A percentile compares a stretch with the other conserved stretches of the same genome.
These are phyloP conservation scores for Notiomystis cincta DNA, from an alignment of 2,113 vertebrate genomes.

Conservation along the genomic window DNA sequence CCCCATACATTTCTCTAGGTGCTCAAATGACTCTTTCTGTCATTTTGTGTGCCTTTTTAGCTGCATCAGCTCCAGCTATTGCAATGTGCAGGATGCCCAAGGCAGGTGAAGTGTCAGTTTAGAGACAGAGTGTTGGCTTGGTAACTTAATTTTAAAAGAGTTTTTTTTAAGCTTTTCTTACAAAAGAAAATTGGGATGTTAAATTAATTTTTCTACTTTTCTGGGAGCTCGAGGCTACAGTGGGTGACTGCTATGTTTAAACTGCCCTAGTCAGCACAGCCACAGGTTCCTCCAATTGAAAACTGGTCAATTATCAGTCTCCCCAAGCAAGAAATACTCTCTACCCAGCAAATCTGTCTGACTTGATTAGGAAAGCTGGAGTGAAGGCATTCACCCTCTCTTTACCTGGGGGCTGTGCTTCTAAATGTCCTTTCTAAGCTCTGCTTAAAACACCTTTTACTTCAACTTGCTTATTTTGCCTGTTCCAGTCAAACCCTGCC, in stretches of 20 bases:
- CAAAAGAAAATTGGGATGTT: not conserved
- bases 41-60: not conserved
- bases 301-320: slow-evolving; percentile 24
- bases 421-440: too few relatives aligned
- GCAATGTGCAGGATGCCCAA: not conserved
- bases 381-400: not conserved
- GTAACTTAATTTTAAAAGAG: slow-evolving; percentile 51
- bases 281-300: not conserved
- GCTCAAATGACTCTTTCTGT: not conserved
- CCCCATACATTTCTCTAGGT: not conserved
- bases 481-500: not conserved
- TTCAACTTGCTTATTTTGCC: not conserved
- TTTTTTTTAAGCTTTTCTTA: slow-evolving; percentile 4
- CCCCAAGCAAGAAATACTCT: not conserved
- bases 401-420: not conserved
- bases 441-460: not conserved
- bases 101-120: slow-evolving; percentile 15
- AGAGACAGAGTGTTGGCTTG: slow-evolving; percentile 10
- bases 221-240: not conserved
- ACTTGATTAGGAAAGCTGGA: not conserved
- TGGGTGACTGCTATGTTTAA: slow-evolving; percentile 15
- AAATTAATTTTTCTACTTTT: slow-evolving; percentile 10
- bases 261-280: slow-evolving; percentile 16
- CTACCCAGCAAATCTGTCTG: slow-evolving; percentile 23
- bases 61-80: not conserved